Percentiles rank a stretch among this genome's conserved stretches.
Evolutionary conservation across 2,797 vertebrate species (phyloP).

Genomic region (Philypnodon macrostomus): DNA sequence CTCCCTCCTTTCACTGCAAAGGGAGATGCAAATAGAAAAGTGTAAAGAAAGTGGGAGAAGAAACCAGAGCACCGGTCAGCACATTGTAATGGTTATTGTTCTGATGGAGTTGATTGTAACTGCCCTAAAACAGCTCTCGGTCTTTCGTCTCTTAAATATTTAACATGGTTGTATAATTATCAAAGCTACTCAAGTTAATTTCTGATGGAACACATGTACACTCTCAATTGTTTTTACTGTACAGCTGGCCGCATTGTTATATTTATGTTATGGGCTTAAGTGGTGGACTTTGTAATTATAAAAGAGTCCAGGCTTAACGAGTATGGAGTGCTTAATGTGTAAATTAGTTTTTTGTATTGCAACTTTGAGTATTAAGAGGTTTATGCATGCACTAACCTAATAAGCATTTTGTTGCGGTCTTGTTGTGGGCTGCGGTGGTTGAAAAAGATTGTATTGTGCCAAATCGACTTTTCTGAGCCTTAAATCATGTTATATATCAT

Average conservation of each 20-base stretch:
- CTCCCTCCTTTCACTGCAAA: constrained; percentile 38
- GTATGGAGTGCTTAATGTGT: constrained; percentile 66
- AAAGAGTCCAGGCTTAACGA: constrained; percentile 63
- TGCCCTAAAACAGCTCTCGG: constrained; percentile 44
- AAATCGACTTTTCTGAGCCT: too few relatives aligned
- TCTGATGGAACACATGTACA: constrained; percentile 60
- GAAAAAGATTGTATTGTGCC: too few relatives aligned
- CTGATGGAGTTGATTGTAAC: constrained; percentile 38
- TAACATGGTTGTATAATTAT: constrained; percentile 64
- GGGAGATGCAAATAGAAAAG: constrained; percentile 40
- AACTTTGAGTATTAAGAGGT: constrained; percentile 48
- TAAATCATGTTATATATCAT: too few relatives aligned
- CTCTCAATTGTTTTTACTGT: constrained; percentile 64
- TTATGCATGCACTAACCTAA: constrained; percentile 47
- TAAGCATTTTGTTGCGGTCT: constrained; percentile 43
- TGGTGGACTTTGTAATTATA: constrained; percentile 72
- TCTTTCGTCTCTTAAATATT: constrained; percentile 59
- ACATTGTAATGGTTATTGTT: constrained; percentile 62
- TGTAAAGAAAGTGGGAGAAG: constrained; percentile 26
- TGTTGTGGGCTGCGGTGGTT: too few relatives aligned
- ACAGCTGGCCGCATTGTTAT: constrained; percentile 39
- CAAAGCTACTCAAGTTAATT: constrained; percentile 63
- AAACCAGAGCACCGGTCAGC: constrained; percentile 38
- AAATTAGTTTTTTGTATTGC: constrained; percentile 60
- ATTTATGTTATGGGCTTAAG: constrained; percentile 76